Conservation (phyloP, 2,888 invertebrate species). For the Elysia crispata region DNA sequence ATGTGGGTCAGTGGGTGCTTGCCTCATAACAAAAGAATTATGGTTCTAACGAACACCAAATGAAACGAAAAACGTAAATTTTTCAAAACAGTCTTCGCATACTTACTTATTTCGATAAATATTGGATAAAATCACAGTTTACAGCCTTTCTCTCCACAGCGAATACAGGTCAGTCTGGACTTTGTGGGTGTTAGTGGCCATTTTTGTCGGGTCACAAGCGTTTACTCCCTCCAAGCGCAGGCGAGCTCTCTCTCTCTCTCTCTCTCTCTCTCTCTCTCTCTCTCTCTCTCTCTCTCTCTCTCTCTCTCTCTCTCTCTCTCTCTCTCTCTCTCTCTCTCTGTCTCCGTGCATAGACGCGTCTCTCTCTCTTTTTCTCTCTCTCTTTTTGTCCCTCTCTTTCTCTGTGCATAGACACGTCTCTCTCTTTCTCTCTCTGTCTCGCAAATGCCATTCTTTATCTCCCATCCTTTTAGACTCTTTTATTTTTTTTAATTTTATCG, state of each 20-base stretch:
- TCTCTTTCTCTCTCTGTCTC: too few species aligned
- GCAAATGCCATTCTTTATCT: too few species aligned
- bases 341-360: too few species aligned
- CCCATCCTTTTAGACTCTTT: too few species aligned
- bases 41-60: conserved; percentile 6
- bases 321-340: conserved; percentile 30
- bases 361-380: conserved; percentile 15
- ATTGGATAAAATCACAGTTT: background rate
- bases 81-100: background rate
- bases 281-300: conserved; percentile 17
- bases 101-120: conserved; percentile 34
- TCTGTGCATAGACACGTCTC: too few species aligned
- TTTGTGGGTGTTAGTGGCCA: background rate
- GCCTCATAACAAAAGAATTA: background rate
- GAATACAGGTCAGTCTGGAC: too few species aligned
- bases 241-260: conserved; percentile 28
- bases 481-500: background rate
- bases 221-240: conserved; percentile 37
- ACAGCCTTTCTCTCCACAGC: conserved; percentile 31
- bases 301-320: conserved; percentile 16
- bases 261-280: background rate
- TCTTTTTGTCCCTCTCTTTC: background rate
- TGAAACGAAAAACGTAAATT: conserved; percentile 35
- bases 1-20: conserved; percentile 37
- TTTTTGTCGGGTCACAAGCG: conserved; percentile 38